Evolutionary conservation across 2,888 invertebrate species (phyloP), one percentile per base, ranked within the genome.

Genomic region (Scrobipalpa costella): DNA sequence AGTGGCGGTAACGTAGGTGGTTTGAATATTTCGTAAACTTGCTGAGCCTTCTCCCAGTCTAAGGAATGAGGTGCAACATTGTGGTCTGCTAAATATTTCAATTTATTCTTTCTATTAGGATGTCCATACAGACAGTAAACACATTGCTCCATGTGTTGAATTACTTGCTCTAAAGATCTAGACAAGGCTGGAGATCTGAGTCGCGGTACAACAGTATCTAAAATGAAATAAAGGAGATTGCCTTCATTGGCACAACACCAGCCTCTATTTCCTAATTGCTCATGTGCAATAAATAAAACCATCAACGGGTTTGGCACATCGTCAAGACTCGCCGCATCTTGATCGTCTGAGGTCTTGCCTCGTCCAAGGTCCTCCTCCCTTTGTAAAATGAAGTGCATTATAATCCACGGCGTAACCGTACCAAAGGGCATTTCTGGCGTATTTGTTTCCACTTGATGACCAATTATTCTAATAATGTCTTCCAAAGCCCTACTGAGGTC

Each of bases 71-170:
- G 93, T 36, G 93, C 92, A 0, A 94, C 95, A 75, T 95, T 95
- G 78, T 98, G 98, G 73, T 97, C 97, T 58, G 93, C 92, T 19
- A 97, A 85, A 81, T 95, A 85, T 71, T 92, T 88, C 0, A 90
- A 74, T 69, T 92, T 90, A 64, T 71, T 94, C 75, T 94, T 95
- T 77, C 94, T 95, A 64, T 93, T 94, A 0, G 96, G 96, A 86
- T 96, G 96, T 0, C 95, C 95, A 81, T 96, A 98, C 1, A 98
- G 88, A 81, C 98, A 98, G 82, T 94, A 98, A 65, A 93, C 92
- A 70, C 92, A 91, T 86, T 98, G 98, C 76, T 98, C 98, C 76
- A 98, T 92, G 70, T 95, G 94, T 71, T 95, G 95, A 65, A 93
- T 94, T 1, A 97, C 92, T 77, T 95, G 94, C 73, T 95, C 94